Conservation (phyloP, 2,113 vertebrate species). For the Fukomys damarensis region DNA sequence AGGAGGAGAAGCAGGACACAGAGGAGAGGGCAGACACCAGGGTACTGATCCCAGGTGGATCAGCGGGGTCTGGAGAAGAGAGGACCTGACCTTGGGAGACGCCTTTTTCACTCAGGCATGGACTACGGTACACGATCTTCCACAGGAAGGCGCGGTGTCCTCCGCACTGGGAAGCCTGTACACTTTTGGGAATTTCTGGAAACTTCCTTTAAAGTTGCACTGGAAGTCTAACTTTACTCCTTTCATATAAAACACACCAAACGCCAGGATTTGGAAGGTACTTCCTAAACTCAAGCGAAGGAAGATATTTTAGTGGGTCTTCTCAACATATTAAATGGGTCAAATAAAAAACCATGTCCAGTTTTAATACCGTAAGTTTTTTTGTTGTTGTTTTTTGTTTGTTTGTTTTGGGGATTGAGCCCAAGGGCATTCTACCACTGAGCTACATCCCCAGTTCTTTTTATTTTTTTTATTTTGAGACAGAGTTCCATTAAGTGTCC, state of each 20-base stretch:
- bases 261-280: background rate
- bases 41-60: background rate
- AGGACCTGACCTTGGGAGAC: background rate
- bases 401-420: too few relatives aligned
- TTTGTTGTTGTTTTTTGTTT: too few relatives aligned
- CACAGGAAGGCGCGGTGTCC: too few relatives aligned
- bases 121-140: background rate
- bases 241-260: background rate
- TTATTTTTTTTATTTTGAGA: background rate
- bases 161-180: too few relatives aligned
- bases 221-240: background rate
- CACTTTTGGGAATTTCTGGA: background rate
- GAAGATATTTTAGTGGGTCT: background rate
- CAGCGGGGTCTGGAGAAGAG: background rate
- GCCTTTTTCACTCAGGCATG: accelerated
- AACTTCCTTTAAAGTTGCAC: background rate
- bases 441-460: background rate
- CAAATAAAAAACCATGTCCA: background rate
- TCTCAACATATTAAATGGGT: background rate
- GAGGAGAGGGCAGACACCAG: background rate
- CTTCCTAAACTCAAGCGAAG: background rate
- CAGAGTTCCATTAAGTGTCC: background rate
- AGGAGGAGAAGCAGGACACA: background rate
- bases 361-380: background rate
- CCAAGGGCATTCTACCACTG: background rate